phyloP scores from a whole-genome alignment of 2,888 invertebrate genomes.

The Theretra japonica region DNA sequence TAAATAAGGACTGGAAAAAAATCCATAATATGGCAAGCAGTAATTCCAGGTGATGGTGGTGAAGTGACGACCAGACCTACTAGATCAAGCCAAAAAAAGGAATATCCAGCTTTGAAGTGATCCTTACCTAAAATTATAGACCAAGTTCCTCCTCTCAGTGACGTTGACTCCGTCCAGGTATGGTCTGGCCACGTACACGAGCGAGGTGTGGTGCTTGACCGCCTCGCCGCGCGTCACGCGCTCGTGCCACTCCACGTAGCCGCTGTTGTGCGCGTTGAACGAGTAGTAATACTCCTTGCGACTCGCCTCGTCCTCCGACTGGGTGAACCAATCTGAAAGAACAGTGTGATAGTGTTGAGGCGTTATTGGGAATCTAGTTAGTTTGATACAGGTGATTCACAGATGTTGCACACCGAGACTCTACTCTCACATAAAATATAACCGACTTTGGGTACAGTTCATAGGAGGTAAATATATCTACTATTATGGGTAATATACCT shows the following conservation, averaged over 20 bases:
- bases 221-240: conserved; percentile 86
- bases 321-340: conserved; percentile 90
- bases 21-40: too few relatives aligned
- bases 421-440: too few relatives aligned
- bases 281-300: conserved; percentile 94
- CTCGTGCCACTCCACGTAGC: conserved; percentile 94
- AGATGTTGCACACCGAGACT: too few relatives aligned
- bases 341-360: not conserved
- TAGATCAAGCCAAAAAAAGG: not conserved
- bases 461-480: too few relatives aligned
- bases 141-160: conserved; percentile 94
- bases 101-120: not conserved
- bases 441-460: too few relatives aligned
- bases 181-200: conserved; percentile 91
- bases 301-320: conserved; percentile 90
- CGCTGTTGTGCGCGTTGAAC: conserved; percentile 86
- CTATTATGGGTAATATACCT: too few relatives aligned
- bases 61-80: too few relatives aligned
- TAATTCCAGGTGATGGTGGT: too few relatives aligned
- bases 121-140: conserved; percentile 89
- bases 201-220: conserved; percentile 87
- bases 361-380: too few relatives aligned
- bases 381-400: too few relatives aligned
- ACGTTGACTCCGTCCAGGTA: conserved; percentile 93
- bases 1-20: too few relatives aligned